These are phyloP conservation scores for Drosophila tani DNA, from an alignment of 1,140 invertebrate genomes.

Conservation along the genomic window DNA sequence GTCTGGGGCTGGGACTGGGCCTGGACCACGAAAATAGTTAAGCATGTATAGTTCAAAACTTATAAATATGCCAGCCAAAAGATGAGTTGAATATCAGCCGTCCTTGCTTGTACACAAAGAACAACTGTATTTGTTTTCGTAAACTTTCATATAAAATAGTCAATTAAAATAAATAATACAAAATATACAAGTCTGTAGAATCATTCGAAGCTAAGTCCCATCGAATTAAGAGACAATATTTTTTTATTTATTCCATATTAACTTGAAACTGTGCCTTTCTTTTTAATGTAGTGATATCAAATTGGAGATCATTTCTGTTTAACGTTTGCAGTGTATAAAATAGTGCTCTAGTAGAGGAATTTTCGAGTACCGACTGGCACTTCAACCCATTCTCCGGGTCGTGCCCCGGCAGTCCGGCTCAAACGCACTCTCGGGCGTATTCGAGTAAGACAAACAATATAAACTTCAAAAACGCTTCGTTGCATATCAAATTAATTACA, in stretches of 20 bases:
- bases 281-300: not conserved
- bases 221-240: too few relatives aligned
- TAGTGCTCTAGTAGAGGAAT: slow-evolving; percentile 30
- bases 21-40: slow-evolving; percentile 52
- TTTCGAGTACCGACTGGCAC: slow-evolving; percentile 52
- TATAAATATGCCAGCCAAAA: slow-evolving; percentile 62
- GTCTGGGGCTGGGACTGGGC: slow-evolving; percentile 44
- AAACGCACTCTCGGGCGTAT: slow-evolving; percentile 15
- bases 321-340: slow-evolving; percentile 17
- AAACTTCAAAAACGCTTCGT: slow-evolving; percentile 82
- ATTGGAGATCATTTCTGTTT: not conserved
- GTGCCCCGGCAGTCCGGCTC: slow-evolving; percentile 38
- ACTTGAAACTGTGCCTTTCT: too few relatives aligned
- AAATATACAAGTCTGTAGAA: too few relatives aligned
- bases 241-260: too few relatives aligned
- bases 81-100: slow-evolving; percentile 39
- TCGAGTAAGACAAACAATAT: slow-evolving; percentile 81
- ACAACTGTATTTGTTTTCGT: not conserved
- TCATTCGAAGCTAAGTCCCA: too few relatives aligned
- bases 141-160: too few relatives aligned
- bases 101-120: not conserved
- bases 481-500: slow-evolving; percentile 83
- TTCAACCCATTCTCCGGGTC: slow-evolving; percentile 59
- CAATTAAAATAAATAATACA: too few relatives aligned
- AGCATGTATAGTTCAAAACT: slow-evolving; percentile 68